phyloP scores from a whole-genome alignment of 2,797 vertebrate genomes.

The Sebastes elongatus region DNA sequence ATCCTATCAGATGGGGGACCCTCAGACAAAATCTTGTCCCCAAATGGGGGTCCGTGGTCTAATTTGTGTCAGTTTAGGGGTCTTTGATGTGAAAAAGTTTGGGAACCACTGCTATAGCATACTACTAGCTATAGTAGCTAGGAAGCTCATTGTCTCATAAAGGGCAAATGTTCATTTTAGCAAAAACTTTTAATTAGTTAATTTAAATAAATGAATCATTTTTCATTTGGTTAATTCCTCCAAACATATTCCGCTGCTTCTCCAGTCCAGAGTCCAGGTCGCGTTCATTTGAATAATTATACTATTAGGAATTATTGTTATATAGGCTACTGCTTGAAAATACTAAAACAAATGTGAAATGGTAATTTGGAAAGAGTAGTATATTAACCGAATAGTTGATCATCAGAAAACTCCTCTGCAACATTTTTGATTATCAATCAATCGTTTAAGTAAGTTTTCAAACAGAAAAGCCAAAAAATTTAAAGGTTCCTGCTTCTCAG shows the following conservation, averaged over 20 bases:
- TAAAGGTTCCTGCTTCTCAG: not conserved
- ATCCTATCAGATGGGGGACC: too few relatives aligned
- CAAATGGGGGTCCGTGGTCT: too few relatives aligned
- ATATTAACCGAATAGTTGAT: too few relatives aligned
- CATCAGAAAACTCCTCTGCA: fast-evolving
- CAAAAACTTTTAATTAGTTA: not conserved
- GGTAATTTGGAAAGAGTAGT: not conserved
- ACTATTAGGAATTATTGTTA: not conserved
- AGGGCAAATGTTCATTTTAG: not conserved
- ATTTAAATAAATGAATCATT: not conserved
- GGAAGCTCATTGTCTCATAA: not conserved
- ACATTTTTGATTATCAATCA: not conserved
- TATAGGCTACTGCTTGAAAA: not conserved
- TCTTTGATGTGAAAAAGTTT: too few relatives aligned
- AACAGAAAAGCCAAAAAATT: too few relatives aligned
- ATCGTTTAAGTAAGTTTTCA: not conserved
- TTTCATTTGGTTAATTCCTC: not conserved
- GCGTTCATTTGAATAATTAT: not conserved
- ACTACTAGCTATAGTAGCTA: not conserved
- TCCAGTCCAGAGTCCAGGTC: not conserved
- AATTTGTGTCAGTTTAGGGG: too few relatives aligned
- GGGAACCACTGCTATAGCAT: not conserved
- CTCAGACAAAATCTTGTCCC: too few relatives aligned
- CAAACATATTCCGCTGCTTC: not conserved
- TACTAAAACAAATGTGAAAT: not conserved